Conservation (phyloP, 2,113 vertebrate species). For the Corydoras sp. region DNA sequence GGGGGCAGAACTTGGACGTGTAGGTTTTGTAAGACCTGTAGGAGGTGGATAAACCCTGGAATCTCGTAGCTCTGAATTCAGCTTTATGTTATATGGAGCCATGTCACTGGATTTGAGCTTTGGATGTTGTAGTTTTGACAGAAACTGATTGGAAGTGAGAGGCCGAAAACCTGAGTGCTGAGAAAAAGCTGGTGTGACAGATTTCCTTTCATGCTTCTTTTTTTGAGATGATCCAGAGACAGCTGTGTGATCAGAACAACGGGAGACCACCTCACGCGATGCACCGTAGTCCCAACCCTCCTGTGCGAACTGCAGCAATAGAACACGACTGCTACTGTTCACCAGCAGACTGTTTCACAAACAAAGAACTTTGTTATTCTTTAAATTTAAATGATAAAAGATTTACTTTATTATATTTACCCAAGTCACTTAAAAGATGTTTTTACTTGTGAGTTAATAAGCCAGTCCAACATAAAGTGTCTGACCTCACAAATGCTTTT, state of each 20-base stretch:
- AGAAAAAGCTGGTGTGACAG: background rate
- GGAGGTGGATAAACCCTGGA: constrained; percentile 46
- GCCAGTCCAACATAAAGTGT: no score
- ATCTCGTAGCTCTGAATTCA: constrained; percentile 46
- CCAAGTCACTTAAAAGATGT: no score
- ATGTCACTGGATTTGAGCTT: constrained; percentile 50
- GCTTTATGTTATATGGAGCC: constrained; percentile 45
- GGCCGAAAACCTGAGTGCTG: constrained; percentile 10
- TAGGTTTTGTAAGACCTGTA: constrained; percentile 27
- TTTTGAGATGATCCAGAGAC: background rate
- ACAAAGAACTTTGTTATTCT: no score
- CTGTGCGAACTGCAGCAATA: background rate
- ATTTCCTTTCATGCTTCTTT: background rate
- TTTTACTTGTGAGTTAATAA: no score
- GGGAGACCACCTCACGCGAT: background rate
- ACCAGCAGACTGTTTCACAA: background rate
- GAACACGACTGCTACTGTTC: constrained; percentile 1
- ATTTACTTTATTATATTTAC: no score
- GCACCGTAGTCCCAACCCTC: background rate
- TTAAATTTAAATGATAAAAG: no score
- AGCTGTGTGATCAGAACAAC: background rate
- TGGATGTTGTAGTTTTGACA: constrained; percentile 53
- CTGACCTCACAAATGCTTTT: no score
- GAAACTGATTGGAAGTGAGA: constrained; percentile 51
- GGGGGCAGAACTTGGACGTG: background rate